Conservation (phyloP, 30 jellyfish, hydroid and myxozoan species). For the Catostylus mosaicus region DNA sequence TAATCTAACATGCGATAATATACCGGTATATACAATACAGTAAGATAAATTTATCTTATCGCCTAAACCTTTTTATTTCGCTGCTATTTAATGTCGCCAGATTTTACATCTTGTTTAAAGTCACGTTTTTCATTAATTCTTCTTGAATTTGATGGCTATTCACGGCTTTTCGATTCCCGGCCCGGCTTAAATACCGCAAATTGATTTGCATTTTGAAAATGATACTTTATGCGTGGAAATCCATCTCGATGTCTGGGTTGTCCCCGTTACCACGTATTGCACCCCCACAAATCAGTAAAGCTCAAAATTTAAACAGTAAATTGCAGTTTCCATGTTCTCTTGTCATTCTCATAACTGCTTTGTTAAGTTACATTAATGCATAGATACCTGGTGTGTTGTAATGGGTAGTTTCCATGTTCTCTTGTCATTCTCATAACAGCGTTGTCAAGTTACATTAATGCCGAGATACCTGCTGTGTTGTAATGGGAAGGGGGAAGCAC, state of each 20-base stretch:
- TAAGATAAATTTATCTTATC: background rate
- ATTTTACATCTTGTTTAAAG: background rate
- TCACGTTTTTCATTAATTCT: background rate
- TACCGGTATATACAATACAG: background rate
- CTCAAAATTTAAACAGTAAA: no score
- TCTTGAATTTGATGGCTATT: background rate
- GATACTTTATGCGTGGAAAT: background rate
- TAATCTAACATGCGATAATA: background rate
- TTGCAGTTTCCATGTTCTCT: background rate
- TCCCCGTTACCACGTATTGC: background rate
- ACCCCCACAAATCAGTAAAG: background rate
- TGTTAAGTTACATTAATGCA: background rate
- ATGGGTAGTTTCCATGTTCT: background rate
- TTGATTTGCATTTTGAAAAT: background rate
- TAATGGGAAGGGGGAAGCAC: background rate
- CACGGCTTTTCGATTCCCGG: background rate
- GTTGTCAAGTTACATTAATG: background rate
- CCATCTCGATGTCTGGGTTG: background rate
- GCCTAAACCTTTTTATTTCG: background rate
- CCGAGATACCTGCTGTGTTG: background rate
- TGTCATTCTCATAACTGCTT: background rate
- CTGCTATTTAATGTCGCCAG: no score
- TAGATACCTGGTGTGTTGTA: background rate
- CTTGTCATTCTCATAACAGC: background rate
- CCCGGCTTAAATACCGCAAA: background rate